A percentile compares a stretch with the other conserved stretches of the same genome.
Conservation (phyloP, 2,888 invertebrate genomes). For the Aspidiotus destructor region DNA sequence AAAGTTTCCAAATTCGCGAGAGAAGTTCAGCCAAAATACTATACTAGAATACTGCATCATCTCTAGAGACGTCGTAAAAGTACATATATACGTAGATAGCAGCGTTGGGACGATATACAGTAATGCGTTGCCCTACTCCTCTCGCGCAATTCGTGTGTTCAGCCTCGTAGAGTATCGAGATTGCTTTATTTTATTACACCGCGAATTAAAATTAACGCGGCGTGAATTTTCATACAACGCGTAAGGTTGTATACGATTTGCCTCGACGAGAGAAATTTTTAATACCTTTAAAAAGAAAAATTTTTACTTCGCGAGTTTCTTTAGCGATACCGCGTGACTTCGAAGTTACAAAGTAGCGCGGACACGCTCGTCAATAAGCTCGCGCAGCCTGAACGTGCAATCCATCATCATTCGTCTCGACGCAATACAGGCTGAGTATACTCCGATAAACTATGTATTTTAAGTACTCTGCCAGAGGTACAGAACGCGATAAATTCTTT, state of each 20-base stretch:
- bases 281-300: neutral
- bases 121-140: neutral
- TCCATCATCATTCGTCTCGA: neutral
- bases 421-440: neutral
- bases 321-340: neutral
- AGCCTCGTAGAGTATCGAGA: neutral
- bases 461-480: neutral
- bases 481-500: neutral
- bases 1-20: neutral
- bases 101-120: neutral
- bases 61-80: neutral
- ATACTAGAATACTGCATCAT: neutral
- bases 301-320: neutral
- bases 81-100: neutral
- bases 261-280: neutral
- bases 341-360: neutral
- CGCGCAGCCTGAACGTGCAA: neutral
- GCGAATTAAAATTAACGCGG: constrained; percentile 4
- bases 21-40: neutral
- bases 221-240: neutral
- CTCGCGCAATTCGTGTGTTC: neutral
- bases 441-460: constrained; percentile 1
- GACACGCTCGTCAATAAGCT: constrained; percentile 1
- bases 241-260: neutral
- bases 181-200: neutral